These are phyloP conservation scores for Priocnemis perturbator DNA, from an alignment of 2,888 invertebrate species.

Conservation along the genomic window DNA sequence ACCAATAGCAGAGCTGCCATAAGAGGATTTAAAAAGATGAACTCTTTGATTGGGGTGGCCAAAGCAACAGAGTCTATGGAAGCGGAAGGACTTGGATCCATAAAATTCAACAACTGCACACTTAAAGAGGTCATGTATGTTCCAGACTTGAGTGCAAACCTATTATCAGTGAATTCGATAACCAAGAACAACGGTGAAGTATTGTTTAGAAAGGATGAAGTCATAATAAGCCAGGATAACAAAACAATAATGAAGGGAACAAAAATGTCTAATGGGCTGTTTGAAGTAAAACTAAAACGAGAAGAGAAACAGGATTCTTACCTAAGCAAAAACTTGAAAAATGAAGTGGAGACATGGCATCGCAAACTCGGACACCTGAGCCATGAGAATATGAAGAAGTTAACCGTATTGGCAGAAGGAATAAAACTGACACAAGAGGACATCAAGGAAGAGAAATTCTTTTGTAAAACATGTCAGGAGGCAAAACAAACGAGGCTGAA, in stretches of 20 bases:
- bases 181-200: too few relatives aligned
- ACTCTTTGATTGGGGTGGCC: too few relatives aligned
- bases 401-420: not conserved
- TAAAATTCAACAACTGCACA: too few relatives aligned
- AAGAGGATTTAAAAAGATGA: too few relatives aligned
- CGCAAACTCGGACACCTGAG: constrained; percentile 11
- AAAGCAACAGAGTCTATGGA: too few relatives aligned
- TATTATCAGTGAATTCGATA: too few relatives aligned
- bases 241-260: not conserved
- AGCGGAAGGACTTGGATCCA: too few relatives aligned
- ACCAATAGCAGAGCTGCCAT: not conserved
- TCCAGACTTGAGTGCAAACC: too few relatives aligned
- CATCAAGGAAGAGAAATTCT: not conserved
- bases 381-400: not conserved
- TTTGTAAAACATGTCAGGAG: constrained; percentile 28
- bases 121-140: too few relatives aligned
- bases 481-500: constrained; percentile 40
- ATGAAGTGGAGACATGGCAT: not conserved
- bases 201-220: constrained; percentile 9
- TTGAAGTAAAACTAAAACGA: too few relatives aligned
- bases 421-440: not conserved
- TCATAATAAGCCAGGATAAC: constrained; percentile 1
- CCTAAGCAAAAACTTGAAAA: not conserved
- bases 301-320: too few relatives aligned
- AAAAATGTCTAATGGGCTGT: not conserved